Percentiles rank a stretch among this genome's conserved stretches.
phyloP scores from a whole-genome alignment of 1,140 invertebrate species.

The Rhopalosiphum maidis region DNA sequence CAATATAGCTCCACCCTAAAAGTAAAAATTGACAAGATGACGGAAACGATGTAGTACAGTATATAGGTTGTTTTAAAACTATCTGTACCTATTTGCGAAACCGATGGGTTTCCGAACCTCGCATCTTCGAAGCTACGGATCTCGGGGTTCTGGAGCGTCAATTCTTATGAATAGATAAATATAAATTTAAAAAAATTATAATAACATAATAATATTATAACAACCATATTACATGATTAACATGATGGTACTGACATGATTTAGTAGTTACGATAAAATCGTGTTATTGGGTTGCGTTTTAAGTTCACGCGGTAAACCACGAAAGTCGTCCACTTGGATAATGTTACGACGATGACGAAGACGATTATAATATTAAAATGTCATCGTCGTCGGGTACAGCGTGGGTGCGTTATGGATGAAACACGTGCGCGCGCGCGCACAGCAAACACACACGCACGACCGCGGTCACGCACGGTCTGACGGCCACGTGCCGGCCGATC shows the following conservation, averaged over 20 bases:
- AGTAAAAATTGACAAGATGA: not conserved
- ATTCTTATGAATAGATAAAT: not conserved
- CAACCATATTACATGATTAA: not conserved
- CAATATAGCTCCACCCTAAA: no score
- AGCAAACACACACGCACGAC: not conserved
- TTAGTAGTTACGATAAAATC: not conserved
- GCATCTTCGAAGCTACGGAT: not conserved
- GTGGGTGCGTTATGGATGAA: not conserved
- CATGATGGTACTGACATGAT: not conserved
- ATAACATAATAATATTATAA: not conserved
- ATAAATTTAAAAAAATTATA: not conserved
- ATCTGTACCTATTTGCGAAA: not conserved
- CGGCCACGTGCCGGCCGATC: not conserved
- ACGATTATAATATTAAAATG: not conserved
- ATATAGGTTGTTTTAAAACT: not conserved
- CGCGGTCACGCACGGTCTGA: not conserved
- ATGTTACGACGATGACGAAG: not conserved
- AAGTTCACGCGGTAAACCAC: not conserved
- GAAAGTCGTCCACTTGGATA: not conserved
- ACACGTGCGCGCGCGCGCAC: not conserved
- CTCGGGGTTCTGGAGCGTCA: not conserved
- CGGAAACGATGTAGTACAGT: not conserved
- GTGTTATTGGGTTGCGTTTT: not conserved
- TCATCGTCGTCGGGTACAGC: not conserved
- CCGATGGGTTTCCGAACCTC: not conserved